phyloP scores from a whole-genome alignment of 2,113 vertebrate species.

The Actinemys pallida region DNA sequence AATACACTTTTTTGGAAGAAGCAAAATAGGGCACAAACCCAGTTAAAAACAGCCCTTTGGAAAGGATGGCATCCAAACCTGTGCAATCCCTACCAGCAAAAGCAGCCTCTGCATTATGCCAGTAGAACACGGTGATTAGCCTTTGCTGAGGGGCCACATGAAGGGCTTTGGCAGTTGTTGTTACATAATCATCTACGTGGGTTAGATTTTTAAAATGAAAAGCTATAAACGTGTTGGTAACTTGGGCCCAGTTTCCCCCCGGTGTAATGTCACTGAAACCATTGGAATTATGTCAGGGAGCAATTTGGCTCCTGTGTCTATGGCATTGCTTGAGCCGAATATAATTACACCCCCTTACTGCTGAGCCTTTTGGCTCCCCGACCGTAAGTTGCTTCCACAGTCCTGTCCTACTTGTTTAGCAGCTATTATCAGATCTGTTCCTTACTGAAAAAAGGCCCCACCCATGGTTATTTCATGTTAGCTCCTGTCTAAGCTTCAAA shows the following conservation, averaged over 20 bases:
- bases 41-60: not conserved
- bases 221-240: conserved; percentile 44
- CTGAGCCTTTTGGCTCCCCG: conserved; percentile 53
- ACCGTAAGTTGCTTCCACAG: conserved; percentile 47
- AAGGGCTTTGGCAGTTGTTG: fast-evolving
- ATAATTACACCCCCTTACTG: conserved; percentile 69
- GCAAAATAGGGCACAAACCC: fast-evolving
- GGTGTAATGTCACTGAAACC: not conserved
- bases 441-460: conserved; percentile 62
- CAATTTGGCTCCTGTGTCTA: not conserved
- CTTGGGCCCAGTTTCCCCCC: not conserved
- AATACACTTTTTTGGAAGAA: not conserved
- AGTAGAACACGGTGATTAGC: not conserved
- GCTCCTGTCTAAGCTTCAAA: conserved; percentile 36
- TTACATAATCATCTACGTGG: not conserved
- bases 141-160: not conserved
- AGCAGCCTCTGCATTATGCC: not conserved
- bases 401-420: conserved; percentile 74
- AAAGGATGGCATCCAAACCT: not conserved
- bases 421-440: conserved; percentile 38
- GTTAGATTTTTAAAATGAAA: fast-evolving
- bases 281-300: not conserved
- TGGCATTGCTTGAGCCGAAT: conserved; percentile 40
- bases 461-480: conserved; percentile 59
- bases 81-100: not conserved